A percentile compares a stretch with the other conserved stretches of the same genome.
These are phyloP conservation scores for Coleophora flavipennella DNA, from an alignment of 2,888 invertebrate genomes.

Conservation along the genomic window DNA sequence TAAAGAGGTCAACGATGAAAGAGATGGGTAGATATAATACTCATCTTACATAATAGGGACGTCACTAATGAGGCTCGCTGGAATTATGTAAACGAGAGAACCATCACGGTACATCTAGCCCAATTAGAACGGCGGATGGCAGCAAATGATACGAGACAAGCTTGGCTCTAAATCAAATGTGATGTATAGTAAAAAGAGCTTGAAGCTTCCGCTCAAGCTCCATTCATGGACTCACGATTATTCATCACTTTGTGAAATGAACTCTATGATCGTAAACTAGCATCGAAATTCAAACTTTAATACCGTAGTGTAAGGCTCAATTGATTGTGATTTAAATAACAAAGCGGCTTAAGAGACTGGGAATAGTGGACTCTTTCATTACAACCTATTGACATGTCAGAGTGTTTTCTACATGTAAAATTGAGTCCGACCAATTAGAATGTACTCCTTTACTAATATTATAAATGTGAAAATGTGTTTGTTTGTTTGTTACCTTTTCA, in stretches of 20 bases:
- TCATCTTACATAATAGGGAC: conserved; percentile 7
- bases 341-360: not conserved
- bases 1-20: conserved; percentile 4
- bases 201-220: conserved; percentile 3
- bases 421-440: no score
- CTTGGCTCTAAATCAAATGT: conserved; percentile 15
- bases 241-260: conserved; percentile 1
- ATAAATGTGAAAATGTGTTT: no score
- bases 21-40: conserved; percentile 1
- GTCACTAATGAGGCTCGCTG: conserved; percentile 6
- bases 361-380: not conserved
- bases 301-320: not conserved
- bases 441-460: no score
- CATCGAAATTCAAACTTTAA: not conserved
- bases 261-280: conserved; percentile 1
- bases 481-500: no score
- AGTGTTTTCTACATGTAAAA: not conserved
- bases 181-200: conserved; percentile 5
- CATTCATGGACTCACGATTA: conserved; percentile 13
- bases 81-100: conserved; percentile 12
- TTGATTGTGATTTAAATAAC: not conserved
- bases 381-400: conserved; percentile 2
- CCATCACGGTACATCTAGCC: conserved; percentile 12
- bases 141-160: conserved; percentile 16
- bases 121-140: conserved; percentile 13